Evolutionary conservation across 2,888 invertebrate genomes (phyloP).

Genomic region (Pilophorus perplexus): DNA sequence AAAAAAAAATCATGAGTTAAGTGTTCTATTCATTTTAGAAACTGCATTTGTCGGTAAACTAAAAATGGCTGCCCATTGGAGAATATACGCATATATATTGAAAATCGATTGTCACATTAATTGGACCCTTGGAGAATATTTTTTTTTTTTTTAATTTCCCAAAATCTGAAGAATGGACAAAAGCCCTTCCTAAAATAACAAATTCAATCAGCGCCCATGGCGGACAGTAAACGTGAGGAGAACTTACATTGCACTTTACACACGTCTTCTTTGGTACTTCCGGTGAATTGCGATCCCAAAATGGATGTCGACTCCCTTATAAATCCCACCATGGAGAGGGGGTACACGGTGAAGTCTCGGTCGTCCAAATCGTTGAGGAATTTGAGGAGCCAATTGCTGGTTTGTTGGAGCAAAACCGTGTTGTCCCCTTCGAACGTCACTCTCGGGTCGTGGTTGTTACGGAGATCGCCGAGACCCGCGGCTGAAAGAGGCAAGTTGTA

Average conservation of each 20-base stretch:
- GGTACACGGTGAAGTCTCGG: constrained; percentile 36
- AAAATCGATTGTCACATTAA: no score
- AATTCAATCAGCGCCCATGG: no score
- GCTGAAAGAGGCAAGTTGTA: constrained; percentile 21
- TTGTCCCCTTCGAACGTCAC: constrained; percentile 94
- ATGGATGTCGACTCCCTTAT: constrained; percentile 13
- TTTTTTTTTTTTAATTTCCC: no score
- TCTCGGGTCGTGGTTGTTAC: constrained; percentile 83
- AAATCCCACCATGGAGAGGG: constrained; percentile 38
- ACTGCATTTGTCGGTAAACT: no score
- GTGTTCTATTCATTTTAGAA: no score
- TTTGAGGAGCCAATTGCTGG: constrained; percentile 74
- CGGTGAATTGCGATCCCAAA: constrained; percentile 1
- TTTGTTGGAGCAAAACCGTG: constrained; percentile 84
- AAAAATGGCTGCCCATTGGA: no score
- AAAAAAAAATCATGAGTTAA: no score
- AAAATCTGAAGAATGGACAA: no score
- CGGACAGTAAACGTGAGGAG: no score
- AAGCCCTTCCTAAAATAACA: no score
- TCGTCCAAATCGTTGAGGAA: constrained; percentile 31
- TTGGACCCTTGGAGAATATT: no score
- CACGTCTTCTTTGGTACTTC: constrained; percentile 7
- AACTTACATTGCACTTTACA: constrained; percentile 42
- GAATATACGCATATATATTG: no score
- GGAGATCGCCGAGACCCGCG: constrained; percentile 63